phyloP scores from a whole-genome alignment of 2,797 vertebrate species.

The Galaxias olidus region DNA sequence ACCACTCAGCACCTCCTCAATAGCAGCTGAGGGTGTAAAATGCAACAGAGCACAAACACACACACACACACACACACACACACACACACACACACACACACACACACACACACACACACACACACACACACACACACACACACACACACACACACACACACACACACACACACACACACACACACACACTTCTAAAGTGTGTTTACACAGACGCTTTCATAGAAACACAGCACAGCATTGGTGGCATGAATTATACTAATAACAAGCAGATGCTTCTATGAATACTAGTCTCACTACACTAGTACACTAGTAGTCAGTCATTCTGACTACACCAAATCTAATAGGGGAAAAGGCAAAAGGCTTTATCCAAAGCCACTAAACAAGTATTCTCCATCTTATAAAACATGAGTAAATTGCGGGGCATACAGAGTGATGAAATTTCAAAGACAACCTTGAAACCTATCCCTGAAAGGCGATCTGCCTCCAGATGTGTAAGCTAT shows the following conservation, averaged over 20 bases:
- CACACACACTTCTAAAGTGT: background rate
- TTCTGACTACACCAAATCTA: background rate
- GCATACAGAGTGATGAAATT: slow-evolving; percentile 39
- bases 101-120: slow-evolving; percentile 5
- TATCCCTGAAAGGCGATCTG: slow-evolving; percentile 24
- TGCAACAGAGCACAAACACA: background rate
- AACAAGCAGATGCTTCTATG: background rate
- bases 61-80: slow-evolving; percentile 13
- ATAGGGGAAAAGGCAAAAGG: too few relatives aligned
- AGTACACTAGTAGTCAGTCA: too few relatives aligned
- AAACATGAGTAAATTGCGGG: slow-evolving; percentile 14
- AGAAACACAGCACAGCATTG: too few relatives aligned
- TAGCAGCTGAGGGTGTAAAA: slow-evolving; percentile 29
- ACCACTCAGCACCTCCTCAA: slow-evolving; percentile 10
- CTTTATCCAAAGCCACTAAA: background rate
- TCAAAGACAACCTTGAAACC: slow-evolving; percentile 38
- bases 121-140: background rate
- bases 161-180: background rate
- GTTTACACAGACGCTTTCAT: too few relatives aligned
- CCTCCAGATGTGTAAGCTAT: slow-evolving; percentile 4
- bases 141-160: background rate
- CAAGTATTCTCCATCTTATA: background rate
- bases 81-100: background rate
- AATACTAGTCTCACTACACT: background rate
- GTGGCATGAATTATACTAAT: too few relatives aligned